Evolutionary conservation across 2,888 invertebrate species (phyloP).

Genomic region (Sphaerophoria taeniata): DNA sequence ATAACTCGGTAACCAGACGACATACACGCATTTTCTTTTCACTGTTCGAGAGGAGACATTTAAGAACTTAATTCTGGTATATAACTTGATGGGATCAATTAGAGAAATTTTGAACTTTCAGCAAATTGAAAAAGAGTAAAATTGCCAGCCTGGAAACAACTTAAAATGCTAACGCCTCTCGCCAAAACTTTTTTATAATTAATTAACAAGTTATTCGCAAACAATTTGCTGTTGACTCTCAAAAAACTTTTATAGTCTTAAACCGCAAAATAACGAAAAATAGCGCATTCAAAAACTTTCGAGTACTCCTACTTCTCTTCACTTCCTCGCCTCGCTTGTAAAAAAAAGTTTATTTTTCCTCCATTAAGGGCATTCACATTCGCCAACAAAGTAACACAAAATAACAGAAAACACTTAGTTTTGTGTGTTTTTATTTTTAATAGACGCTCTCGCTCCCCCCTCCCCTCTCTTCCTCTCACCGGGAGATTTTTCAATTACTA

Average conservation of each 20-base stretch:
- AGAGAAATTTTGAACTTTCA: too few species aligned
- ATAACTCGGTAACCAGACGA: too few species aligned
- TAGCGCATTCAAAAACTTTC: background rate
- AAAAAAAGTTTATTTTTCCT: background rate
- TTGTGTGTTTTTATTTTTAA: background rate
- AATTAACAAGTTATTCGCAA: background rate
- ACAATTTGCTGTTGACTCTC: background rate
- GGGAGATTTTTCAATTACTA: constrained; percentile 50
- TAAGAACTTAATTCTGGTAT: too few species aligned
- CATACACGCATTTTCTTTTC: too few species aligned
- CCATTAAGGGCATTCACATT: constrained; percentile 33
- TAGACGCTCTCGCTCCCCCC: background rate
- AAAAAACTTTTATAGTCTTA: background rate
- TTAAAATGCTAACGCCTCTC: too few species aligned
- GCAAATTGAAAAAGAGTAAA: too few species aligned
- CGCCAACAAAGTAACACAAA: constrained; percentile 5
- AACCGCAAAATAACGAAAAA: background rate
- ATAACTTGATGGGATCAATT: too few species aligned
- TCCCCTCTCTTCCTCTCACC: constrained; percentile 2
- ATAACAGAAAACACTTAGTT: constrained; percentile 4
- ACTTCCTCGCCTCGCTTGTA: background rate
- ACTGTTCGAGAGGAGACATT: too few species aligned
- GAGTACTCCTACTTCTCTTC: constrained; percentile 2
- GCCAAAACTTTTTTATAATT: too few species aligned
- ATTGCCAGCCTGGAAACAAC: too few species aligned